Evolutionary conservation across 2,113 vertebrate species (phyloP).

Genomic region (Callopanchax toddi): DNA sequence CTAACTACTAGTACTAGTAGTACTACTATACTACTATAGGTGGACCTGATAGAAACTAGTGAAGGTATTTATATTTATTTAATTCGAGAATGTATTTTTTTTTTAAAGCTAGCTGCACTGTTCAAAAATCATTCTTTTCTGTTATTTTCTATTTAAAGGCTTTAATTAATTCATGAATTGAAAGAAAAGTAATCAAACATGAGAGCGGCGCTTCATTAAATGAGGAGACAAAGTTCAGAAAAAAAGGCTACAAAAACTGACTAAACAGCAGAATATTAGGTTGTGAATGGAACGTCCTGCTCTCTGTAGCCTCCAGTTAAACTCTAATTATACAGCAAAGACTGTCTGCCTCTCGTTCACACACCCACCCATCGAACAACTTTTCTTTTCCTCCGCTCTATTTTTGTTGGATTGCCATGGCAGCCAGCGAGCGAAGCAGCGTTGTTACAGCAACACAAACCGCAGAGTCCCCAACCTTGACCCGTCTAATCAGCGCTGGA

Average conservation of each 20-base stretch:
- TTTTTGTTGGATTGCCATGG: conserved; percentile 66
- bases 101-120: too few relatives aligned
- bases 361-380: conserved; percentile 8
- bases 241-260: background rate
- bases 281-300: background rate
- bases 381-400: conserved; percentile 38
- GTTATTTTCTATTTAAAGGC: too few relatives aligned
- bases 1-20: too few relatives aligned
- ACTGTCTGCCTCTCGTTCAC: conserved; percentile 8
- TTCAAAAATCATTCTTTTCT: too few relatives aligned
- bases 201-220: too few relatives aligned
- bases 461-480: conserved; percentile 53
- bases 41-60: too few relatives aligned
- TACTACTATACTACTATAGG: too few relatives aligned
- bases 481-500: conserved; percentile 26
- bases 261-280: background rate
- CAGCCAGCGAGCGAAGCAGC: conserved; percentile 44
- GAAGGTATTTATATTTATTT: too few relatives aligned
- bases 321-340: background rate
- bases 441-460: conserved; percentile 68
- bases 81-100: too few relatives aligned
- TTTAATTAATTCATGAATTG: too few relatives aligned
- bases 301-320: conserved; percentile 2
- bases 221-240: too few relatives aligned
- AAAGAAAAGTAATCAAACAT: too few relatives aligned